These are phyloP conservation scores for Taenaris catops DNA, from an alignment of 2,888 invertebrate species.

Conservation along the genomic window DNA sequence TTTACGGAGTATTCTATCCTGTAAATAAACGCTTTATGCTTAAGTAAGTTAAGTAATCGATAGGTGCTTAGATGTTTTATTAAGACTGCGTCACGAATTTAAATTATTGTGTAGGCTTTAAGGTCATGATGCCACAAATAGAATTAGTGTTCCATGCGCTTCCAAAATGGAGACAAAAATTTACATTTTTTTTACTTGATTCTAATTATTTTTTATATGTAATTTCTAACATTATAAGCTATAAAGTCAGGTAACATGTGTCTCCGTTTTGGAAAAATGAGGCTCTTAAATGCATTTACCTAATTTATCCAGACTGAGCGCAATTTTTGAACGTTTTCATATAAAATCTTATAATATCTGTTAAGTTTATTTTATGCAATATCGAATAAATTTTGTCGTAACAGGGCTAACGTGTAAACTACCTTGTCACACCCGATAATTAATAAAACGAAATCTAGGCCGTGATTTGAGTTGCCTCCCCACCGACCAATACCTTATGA, in stretches of 20 bases:
- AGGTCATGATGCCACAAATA: conserved; percentile 25
- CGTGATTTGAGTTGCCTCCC: too few species aligned
- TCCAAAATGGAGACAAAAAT: conserved; percentile 10
- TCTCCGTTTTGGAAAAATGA: conserved; percentile 14
- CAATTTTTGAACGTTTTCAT: too few species aligned
- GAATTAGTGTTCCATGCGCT: conserved; percentile 7
- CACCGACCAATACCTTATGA: too few species aligned
- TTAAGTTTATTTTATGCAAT: too few species aligned
- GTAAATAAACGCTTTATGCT: conserved; percentile 34
- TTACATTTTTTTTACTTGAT: too few species aligned
- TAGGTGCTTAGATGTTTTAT: conserved; percentile 64
- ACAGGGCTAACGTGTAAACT: too few species aligned
- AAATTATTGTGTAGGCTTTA: conserved; percentile 42
- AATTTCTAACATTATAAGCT: too few species aligned
- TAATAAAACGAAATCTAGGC: too few species aligned
- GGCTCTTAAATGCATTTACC: conserved; percentile 19
- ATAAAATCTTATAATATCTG: too few species aligned
- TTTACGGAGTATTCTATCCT: conserved; percentile 10
- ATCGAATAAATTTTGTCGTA: too few species aligned
- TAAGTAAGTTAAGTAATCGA: conserved; percentile 36
- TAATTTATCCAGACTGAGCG: conserved; percentile 6
- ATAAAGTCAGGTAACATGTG: not conserved
- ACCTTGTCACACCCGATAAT: too few species aligned
- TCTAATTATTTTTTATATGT: too few species aligned
- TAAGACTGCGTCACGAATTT: conserved; percentile 76